Evolutionary conservation across 2,797 vertebrate genomes (phyloP).

Genomic region (Pipistrellus nathusii): DNA sequence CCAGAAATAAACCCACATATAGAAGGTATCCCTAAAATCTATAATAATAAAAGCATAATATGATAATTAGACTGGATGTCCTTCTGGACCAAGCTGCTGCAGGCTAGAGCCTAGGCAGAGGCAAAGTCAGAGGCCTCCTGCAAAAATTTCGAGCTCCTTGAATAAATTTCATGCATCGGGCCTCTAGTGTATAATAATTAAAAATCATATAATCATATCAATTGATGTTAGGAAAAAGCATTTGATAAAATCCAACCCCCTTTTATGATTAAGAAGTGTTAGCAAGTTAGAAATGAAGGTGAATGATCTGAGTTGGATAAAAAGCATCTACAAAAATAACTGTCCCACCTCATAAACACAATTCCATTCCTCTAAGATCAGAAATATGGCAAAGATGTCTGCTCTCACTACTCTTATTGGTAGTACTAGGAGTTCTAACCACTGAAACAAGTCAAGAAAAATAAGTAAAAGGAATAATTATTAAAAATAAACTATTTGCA

Average conservation of each 20-base stretch:
- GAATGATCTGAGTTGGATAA: not conserved
- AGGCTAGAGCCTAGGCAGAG: too few species aligned
- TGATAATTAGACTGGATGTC: too few species aligned
- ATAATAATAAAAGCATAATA: too few species aligned
- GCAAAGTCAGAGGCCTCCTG: too few species aligned
- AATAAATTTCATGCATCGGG: too few species aligned
- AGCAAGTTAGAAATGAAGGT: not conserved
- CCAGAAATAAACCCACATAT: not conserved
- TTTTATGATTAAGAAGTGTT: not conserved
- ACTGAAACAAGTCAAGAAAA: not conserved
- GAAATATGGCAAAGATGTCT: not conserved
- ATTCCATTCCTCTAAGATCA: not conserved
- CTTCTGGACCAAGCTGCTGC: too few species aligned
- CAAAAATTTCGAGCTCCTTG: too few species aligned
- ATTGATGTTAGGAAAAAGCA: not conserved
- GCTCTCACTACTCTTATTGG: not conserved
- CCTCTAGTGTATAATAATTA: not conserved
- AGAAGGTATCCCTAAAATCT: not conserved
- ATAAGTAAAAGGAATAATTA: not conserved
- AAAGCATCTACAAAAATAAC: not conserved
- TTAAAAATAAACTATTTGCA: not conserved
- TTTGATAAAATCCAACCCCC: not conserved
- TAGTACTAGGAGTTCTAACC: not conserved
- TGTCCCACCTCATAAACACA: not conserved
- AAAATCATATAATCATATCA: not conserved